Evolutionary conservation across 2,113 vertebrate genomes (phyloP).

Genomic region (Hippopotamus amphibius): DNA sequence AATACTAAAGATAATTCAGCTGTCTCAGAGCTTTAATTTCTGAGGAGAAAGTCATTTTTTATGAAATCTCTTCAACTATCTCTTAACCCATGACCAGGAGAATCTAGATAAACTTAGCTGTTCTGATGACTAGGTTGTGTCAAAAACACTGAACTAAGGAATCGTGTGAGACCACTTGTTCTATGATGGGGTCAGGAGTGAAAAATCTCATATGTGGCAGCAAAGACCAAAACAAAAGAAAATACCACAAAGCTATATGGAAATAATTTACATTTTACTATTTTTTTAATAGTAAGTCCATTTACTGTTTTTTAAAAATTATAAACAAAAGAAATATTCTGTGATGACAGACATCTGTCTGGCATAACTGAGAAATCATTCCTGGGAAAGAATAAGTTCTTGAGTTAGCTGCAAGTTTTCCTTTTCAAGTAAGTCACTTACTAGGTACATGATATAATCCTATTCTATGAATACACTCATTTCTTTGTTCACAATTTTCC

Average conservation of each 20-base stretch:
- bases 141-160: slow-evolving; percentile 29
- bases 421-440: slow-evolving; percentile 16
- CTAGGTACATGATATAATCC: slow-evolving; percentile 5
- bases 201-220: slow-evolving; percentile 41
- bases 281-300: neutral
- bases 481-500: slow-evolving; percentile 55
- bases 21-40: slow-evolving; percentile 20
- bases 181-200: slow-evolving; percentile 11
- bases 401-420: slow-evolving; percentile 28
- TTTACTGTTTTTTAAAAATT: slow-evolving; percentile 16
- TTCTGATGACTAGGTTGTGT: neutral
- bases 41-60: neutral
- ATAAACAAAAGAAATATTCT: slow-evolving; percentile 56
- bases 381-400: neutral
- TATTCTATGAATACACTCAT: neutral
- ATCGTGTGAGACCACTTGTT: slow-evolving; percentile 10
- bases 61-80: neutral
- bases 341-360: slow-evolving; percentile 53
- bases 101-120: neutral
- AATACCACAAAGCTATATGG: slow-evolving; percentile 45
- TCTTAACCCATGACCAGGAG: neutral
- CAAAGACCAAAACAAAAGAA: slow-evolving; percentile 54
- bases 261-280: slow-evolving; percentile 55
- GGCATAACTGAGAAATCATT: slow-evolving; percentile 49
- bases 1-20: neutral